Evolutionary conservation across 2,797 vertebrate species (phyloP).

Genomic region (Anas capensis): DNA sequence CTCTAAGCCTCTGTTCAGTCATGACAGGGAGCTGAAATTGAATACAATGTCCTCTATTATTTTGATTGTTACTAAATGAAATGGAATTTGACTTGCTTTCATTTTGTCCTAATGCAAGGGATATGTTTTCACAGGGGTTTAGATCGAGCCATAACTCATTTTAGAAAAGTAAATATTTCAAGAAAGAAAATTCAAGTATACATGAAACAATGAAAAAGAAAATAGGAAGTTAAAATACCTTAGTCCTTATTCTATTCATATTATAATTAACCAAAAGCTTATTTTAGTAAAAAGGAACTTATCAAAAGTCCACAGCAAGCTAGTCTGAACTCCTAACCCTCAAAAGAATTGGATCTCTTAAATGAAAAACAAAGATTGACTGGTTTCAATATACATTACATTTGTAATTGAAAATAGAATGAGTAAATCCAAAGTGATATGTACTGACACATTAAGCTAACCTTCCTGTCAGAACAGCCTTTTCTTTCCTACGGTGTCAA

Average conservation of each 20-base stretch:
- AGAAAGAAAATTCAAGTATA: neutral
- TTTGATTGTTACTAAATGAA: conserved; percentile 36
- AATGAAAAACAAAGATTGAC: neutral
- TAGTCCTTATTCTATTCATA: neutral
- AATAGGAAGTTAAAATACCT: neutral
- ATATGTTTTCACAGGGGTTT: neutral
- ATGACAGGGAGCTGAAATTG: neutral
- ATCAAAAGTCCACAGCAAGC: neutral
- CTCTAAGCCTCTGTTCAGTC: neutral
- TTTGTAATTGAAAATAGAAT: neutral
- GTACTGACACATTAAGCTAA: neutral
- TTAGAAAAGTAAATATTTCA: neutral
- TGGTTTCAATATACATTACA: neutral
- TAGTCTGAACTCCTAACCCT: neutral
- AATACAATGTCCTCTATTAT: conserved; percentile 28
- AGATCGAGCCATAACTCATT: neutral
- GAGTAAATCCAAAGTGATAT: neutral
- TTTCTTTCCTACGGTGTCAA: neutral
- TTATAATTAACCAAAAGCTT: neutral
- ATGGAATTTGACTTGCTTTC: neutral
- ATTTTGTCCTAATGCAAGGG: neutral
- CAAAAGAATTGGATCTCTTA: neutral
- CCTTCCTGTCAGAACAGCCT: neutral
- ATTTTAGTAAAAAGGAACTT: neutral
- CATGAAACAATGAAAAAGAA: neutral